phyloP scores from a whole-genome alignment of 2,113 vertebrate species.

The Bettongia penicillata region DNA sequence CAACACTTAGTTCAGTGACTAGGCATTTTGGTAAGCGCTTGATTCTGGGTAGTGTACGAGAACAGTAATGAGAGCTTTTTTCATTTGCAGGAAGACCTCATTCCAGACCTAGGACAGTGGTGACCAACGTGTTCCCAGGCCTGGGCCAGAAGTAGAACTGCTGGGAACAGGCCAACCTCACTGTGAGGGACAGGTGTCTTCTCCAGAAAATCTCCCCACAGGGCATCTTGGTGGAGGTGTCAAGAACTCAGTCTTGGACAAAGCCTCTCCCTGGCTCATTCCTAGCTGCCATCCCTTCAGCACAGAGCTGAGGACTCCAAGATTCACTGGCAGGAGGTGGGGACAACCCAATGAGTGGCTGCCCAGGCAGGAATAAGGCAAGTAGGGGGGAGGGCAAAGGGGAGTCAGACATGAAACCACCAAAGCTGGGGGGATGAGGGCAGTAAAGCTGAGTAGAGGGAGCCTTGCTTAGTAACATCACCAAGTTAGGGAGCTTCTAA shows the following conservation, averaged over 20 bases:
- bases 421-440: neutral
- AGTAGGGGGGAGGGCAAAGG: neutral
- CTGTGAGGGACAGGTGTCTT: neutral
- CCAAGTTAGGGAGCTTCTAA: neutral
- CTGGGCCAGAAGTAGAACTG: neutral
- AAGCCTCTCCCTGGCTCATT: neutral
- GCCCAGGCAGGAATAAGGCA: neutral
- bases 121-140: neutral
- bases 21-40: neutral
- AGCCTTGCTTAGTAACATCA: neutral
- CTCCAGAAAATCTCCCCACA: neutral
- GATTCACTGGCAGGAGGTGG: neutral
- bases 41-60: neutral
- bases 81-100: neutral
- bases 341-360: neutral
- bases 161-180: neutral
- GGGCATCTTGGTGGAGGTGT: neutral
- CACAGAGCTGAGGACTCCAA: accelerated
- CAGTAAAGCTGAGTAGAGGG: neutral
- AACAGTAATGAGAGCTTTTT: neutral
- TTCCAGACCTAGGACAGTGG: neutral
- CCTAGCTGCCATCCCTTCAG: neutral
- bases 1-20: neutral
- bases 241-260: neutral
- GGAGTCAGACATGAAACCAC: neutral